Evolutionary conservation across 2,888 invertebrate genomes (phyloP), one percentile per base, ranked within the genome.

Genomic region (Parnassius smintheus): DNA sequence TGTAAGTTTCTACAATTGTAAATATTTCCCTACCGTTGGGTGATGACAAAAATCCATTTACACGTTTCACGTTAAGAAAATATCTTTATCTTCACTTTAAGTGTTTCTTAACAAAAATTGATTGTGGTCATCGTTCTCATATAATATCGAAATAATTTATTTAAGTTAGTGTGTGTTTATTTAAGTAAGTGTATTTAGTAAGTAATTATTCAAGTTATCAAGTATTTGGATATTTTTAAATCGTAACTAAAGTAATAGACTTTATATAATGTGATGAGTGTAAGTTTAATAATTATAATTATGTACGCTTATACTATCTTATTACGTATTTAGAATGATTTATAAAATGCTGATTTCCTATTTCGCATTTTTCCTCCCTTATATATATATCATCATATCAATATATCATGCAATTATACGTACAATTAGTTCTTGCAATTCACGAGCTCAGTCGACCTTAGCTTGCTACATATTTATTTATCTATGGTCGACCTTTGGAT

Each of bases 61-160:
- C 65, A 64, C 66, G 66, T 69, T 65, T 70, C 67, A 62, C 71
- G 76, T 78, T 77, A 77, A 84, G 72, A 75, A 76, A 70, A 74
- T 73, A 81, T 35, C 81, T 85, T 85, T 84, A 85, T 78, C 42
- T 49, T 61, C 61, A 73, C 35, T 75, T 84, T 81, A 83, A 85
- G 82, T 80, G 75, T 75, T 77, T 79, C 80, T 80, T 84, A 78
- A 78, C 65, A 59, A 57, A 60, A 62, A n/a, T 25, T 22, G 13
- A 13, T 48, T 42, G 48, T 42, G 42, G 42, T 56, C 22, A 9
- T 12, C 59, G 10, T 59, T 56, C 22, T 11, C 2, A 10, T 49
- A 8, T 48, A 41, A 12, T 10, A 13, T 2, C 13, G 9, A 49
- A 49, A 46, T 9, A n/a, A 41, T 13, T 46, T 41, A 41, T 56